Evolutionary conservation across 2,797 vertebrate species (phyloP), one percentile per base, ranked within the genome.

Genomic region (Pipistrellus pipistrellus): DNA sequence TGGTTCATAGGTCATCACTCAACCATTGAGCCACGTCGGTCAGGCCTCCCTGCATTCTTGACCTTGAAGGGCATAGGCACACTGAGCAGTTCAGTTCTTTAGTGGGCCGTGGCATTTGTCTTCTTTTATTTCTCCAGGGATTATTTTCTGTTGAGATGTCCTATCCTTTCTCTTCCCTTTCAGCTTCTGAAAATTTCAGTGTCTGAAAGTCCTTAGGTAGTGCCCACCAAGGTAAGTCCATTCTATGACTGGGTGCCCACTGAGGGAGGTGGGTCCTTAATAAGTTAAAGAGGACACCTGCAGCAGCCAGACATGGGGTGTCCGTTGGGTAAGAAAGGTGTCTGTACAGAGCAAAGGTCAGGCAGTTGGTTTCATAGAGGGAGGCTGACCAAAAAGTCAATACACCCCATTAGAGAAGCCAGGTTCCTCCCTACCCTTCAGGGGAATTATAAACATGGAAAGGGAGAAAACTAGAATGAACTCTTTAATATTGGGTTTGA

Each of bases 81-180:
- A 44, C 14, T 38, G 41, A 88, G 35, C 75, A 77, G 23, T 72
- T 69, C 27, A 77, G n/a, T 55, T 88, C 48, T 11, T 90, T 82
- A 57, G 15, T 35, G 23, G 35, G 20, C 20, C 27, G 0, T 23
- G 21, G 3, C 41, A 78, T 84, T 77, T 25, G 8, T 62, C 4
- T 80, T 44, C 38, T 78, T 86, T 78, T 41, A 20, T 88, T 94
- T 87, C 18, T 86, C 68, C 32, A 77, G 41, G 6, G 15, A 55
- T 96, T 77, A 27, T 71, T 94, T 93, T 73, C 80, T 64, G 46
- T 4, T 30, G 51, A 86, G n/a, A 69, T 62, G 7, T 11, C 46
- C 3, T 21, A 90, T 88, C 69, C 53, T 90, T 85, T 92, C 15
- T 53, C 2, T 80, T 68, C 32, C 48, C 46, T 25, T 32, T 84